Evolutionary conservation across 2,888 invertebrate species (phyloP).

Genomic region (Poecilobothrus nobilitatus): DNA sequence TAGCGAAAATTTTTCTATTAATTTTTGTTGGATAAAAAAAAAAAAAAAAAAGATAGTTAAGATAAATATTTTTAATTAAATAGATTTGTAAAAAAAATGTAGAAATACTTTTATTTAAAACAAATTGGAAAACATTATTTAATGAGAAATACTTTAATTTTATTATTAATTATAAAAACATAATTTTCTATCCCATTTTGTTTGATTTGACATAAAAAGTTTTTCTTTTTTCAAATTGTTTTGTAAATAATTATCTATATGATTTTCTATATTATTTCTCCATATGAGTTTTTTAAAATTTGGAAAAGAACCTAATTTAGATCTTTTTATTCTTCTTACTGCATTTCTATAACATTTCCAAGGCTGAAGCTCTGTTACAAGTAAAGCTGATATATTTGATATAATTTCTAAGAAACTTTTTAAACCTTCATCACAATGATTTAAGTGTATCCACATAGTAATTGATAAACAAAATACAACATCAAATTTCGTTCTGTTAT

Average conservation of each 20-base stretch:
- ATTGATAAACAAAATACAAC: slow-evolving; percentile 71
- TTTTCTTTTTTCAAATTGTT: slow-evolving; percentile 45
- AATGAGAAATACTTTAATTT: neutral
- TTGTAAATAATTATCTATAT: slow-evolving; percentile 52
- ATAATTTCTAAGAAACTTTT: slow-evolving; percentile 53
- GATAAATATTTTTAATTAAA: neutral
- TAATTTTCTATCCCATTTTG: slow-evolving; percentile 63
- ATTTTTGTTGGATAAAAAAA: neutral
- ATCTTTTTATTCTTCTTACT: slow-evolving; percentile 58
- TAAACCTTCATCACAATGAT: slow-evolving; percentile 68
- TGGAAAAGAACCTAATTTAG: slow-evolving; percentile 50
- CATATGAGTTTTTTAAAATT: slow-evolving; percentile 52
- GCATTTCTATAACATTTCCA: slow-evolving; percentile 79
- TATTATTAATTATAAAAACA: slow-evolving; percentile 48
- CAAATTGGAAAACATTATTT: neutral
- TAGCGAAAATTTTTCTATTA: neutral
- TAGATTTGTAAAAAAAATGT: neutral
- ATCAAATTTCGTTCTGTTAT: slow-evolving; percentile 51
- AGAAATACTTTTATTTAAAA: neutral
- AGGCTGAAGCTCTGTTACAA: slow-evolving; percentile 74
- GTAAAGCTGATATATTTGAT: slow-evolving; percentile 46
- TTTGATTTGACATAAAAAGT: slow-evolving; percentile 51
- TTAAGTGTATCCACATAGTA: slow-evolving; percentile 86
- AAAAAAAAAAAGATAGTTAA: too few relatives aligned
- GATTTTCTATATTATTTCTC: slow-evolving; percentile 51